These are phyloP conservation scores for Meloidogyne exigua DNA, from an alignment of 1,140 invertebrate genomes.

Conservation along the genomic window DNA sequence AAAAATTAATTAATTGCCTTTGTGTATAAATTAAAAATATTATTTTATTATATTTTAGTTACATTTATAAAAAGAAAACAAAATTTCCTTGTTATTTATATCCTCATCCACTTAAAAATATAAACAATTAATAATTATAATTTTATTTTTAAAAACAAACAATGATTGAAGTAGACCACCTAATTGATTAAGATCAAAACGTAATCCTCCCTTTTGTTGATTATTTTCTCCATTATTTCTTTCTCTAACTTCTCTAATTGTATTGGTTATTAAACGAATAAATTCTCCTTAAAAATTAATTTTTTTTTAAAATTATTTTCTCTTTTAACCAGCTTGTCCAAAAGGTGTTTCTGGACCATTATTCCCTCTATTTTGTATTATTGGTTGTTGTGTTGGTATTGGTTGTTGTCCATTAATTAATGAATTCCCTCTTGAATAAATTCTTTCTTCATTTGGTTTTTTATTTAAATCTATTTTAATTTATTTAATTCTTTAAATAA, in stretches of 20 bases:
- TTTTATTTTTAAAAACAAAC: conserved; percentile 30
- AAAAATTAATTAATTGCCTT: background rate
- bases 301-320: background rate
- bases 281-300: conserved; percentile 43
- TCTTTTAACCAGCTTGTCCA: conserved; percentile 10
- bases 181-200: conserved; percentile 42
- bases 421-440: background rate
- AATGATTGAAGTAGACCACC: conserved; percentile 42
- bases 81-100: background rate
- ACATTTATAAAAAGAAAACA: background rate
- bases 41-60: background rate
- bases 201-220: background rate
- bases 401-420: conserved; percentile 1
- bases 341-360: conserved; percentile 23
- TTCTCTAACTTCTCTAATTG: conserved; percentile 46
- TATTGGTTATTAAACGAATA: conserved; percentile 49
- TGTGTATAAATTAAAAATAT: background rate
- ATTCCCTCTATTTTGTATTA: conserved; percentile 6
- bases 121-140: background rate
- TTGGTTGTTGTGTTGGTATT: background rate
- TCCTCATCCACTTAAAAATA: conserved; percentile 12
- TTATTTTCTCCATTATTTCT: background rate
- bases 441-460: background rate
- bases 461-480: background rate
- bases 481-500: background rate